These are phyloP conservation scores for Vidua chalybeata DNA, from an alignment of 2,113 vertebrate species.

Conservation along the genomic window DNA sequence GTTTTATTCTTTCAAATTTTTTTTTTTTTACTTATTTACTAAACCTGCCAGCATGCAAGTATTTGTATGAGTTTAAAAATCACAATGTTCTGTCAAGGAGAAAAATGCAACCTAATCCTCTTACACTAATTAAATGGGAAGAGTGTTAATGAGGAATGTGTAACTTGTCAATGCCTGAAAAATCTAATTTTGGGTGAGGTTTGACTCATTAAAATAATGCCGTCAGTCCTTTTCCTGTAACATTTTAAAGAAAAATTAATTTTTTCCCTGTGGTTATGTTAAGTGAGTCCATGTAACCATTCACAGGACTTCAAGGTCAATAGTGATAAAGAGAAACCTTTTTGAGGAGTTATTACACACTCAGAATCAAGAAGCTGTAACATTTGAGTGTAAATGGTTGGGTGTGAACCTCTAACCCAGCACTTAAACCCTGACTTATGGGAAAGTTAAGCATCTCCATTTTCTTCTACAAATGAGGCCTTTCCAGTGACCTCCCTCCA, in stretches of 20 bases:
- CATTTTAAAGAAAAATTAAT: neutral
- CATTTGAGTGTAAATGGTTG: neutral
- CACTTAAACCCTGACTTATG: neutral
- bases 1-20: neutral
- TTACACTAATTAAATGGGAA: neutral
- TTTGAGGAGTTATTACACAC: neutral
- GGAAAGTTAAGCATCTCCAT: neutral
- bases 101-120: constrained; percentile 5
- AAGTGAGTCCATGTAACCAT: neutral
- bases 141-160: neutral
- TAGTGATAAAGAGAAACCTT: neutral
- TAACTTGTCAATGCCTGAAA: neutral
- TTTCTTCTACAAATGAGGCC: neutral
- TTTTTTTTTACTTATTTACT: neutral
- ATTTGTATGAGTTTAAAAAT: neutral
- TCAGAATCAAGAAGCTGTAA: neutral
- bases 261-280: neutral
- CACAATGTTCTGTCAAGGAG: neutral
- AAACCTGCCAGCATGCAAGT: neutral
- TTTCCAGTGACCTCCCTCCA: neutral
- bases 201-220: neutral
- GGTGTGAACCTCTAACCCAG: neutral
- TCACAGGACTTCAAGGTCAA: neutral
- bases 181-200: neutral
- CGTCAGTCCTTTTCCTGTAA: neutral